phyloP scores from a whole-genome alignment of 2,113 vertebrate genomes.

The Callopanchax toddi region DNA sequence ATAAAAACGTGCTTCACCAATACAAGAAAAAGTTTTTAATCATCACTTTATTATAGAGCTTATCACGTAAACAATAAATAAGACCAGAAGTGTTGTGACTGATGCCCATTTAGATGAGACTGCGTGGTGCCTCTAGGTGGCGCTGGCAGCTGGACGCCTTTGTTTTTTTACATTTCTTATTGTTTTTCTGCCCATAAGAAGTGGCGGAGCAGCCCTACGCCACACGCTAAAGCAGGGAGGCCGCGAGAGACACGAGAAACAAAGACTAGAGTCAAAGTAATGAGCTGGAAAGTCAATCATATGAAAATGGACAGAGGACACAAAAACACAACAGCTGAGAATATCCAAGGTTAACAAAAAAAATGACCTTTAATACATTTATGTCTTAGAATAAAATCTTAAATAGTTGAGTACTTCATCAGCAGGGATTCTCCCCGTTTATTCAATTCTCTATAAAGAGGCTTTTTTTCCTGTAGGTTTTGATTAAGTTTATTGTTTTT shows the following conservation, averaged over 20 bases:
- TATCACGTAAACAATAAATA: constrained; percentile 78
- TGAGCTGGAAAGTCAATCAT: constrained; percentile 73
- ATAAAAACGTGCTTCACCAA: constrained; percentile 54
- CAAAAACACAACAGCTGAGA: constrained; percentile 74
- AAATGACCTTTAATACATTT: constrained; percentile 80
- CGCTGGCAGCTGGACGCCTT: constrained; percentile 55
- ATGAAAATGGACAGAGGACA: constrained; percentile 76
- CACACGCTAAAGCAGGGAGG: constrained; percentile 58
- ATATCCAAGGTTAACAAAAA: constrained; percentile 84
- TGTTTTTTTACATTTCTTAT: not conserved
- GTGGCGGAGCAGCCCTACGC: constrained; percentile 65
- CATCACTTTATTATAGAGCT: constrained; percentile 74
- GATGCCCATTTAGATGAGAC: constrained; percentile 68
- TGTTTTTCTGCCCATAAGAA: constrained; percentile 64
- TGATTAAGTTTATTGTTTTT: constrained; percentile 62
- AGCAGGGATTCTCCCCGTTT: constrained; percentile 54
- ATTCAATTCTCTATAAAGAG: constrained; percentile 65
- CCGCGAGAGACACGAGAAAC: constrained; percentile 64
- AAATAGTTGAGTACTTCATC: constrained; percentile 73
- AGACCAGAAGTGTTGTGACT: constrained; percentile 79
- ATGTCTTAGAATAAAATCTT: constrained; percentile 81
- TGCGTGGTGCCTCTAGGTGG: constrained; percentile 51
- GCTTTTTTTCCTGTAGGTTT: constrained; percentile 67
- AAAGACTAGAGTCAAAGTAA: constrained; percentile 66
- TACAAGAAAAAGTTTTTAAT: constrained; percentile 55